Percentiles rank a stretch among this genome's conserved stretches.
These are phyloP conservation scores for Telenomus remus DNA, from an alignment of 1,140 invertebrate species.

Conservation along the genomic window DNA sequence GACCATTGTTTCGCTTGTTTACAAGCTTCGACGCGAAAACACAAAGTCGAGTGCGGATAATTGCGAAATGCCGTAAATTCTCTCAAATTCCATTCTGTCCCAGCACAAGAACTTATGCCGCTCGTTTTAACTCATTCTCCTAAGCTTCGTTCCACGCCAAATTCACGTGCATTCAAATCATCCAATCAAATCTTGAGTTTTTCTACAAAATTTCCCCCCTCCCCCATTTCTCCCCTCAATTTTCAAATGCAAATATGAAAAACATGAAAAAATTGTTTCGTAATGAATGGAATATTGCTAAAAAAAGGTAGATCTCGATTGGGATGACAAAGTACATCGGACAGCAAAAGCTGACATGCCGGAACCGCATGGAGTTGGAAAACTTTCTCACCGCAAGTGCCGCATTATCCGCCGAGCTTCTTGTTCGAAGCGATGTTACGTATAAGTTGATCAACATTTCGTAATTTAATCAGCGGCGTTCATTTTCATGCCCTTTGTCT, in stretches of 20 bases:
- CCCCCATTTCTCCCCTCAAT: no score
- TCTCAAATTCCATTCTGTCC: neutral
- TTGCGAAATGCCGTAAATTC: constrained; percentile 3
- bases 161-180: no score
- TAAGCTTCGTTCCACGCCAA: no score
- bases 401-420: constrained; percentile 36
- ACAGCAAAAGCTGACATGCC: constrained; percentile 22
- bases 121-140: no score
- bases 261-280: no score
- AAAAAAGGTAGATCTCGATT: no score
- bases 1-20: neutral
- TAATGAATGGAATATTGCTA: no score
- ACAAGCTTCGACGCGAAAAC: constrained; percentile 1
- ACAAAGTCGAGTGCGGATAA: neutral
- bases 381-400: constrained; percentile 48
- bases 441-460: constrained; percentile 41
- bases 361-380: constrained; percentile 29
- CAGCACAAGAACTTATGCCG: neutral
- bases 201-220: no score
- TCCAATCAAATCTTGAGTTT: no score
- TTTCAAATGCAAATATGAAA: no score
- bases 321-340: constrained; percentile 19
- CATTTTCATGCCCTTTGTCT: neutral
- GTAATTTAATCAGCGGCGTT: constrained; percentile 20
- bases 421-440: constrained; percentile 17